Percentiles rank a stretch among this genome's conserved stretches.
Conservation (phyloP, 2,113 vertebrate species). For the Heterotis niloticus region DNA sequence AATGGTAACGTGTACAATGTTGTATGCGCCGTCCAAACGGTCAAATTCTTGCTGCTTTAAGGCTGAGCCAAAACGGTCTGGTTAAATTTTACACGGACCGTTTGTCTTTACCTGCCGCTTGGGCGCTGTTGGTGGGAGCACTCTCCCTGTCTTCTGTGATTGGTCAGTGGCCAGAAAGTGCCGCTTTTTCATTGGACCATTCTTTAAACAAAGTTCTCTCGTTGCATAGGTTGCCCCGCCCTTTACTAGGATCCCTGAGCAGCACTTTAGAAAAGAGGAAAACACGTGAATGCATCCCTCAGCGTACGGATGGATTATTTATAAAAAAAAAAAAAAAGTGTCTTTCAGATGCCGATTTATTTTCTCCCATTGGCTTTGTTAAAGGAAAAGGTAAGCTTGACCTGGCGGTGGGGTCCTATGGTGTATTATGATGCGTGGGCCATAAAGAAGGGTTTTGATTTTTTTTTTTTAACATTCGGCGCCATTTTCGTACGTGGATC, state of each 20-base stretch:
- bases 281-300: slow-evolving; percentile 54
- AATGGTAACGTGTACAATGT: no score
- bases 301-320: slow-evolving; percentile 43
- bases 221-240: slow-evolving; percentile 48
- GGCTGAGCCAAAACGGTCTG: neutral
- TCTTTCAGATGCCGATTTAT: slow-evolving; percentile 28
- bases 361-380: slow-evolving; percentile 15
- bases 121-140: slow-evolving; percentile 10
- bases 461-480: slow-evolving; percentile 56
- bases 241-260: slow-evolving; percentile 59
- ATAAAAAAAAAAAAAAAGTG: slow-evolving; percentile 25
- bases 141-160: slow-evolving; percentile 14
- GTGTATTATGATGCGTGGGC: neutral
- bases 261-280: slow-evolving; percentile 51
- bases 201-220: slow-evolving; percentile 30
- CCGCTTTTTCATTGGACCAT: slow-evolving; percentile 27
- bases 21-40: no score
- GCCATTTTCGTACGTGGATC: slow-evolving; percentile 61
- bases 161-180: slow-evolving; percentile 10
- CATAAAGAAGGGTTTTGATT: slow-evolving; percentile 18
- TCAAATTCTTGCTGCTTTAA: no score
- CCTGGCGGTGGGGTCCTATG: neutral
- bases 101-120: slow-evolving; percentile 1
- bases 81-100: no score
- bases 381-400: slow-evolving; percentile 54